A percentile compares a stretch with the other conserved stretches of the same genome.
phyloP scores from a whole-genome alignment of 2,888 invertebrate species.

The Vandiemenella viatica region DNA sequence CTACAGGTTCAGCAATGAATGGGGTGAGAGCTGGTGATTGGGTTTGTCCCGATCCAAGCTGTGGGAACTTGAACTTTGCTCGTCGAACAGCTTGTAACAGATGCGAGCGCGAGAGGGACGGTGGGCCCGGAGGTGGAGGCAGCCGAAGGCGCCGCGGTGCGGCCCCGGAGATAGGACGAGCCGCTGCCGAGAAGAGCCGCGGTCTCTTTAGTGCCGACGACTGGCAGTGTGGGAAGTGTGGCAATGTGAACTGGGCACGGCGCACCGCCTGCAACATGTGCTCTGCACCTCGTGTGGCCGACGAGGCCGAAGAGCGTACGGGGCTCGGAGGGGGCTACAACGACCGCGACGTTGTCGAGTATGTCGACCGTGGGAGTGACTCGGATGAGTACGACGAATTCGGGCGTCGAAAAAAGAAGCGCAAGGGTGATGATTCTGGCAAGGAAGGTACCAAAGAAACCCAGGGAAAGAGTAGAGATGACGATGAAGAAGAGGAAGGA shows the following conservation, averaged over 20 bases:
- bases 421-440: constrained; percentile 31
- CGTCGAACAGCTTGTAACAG: constrained; percentile 80
- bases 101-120: constrained; percentile 48
- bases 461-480: constrained; percentile 18
- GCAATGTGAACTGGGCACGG: constrained; percentile 99
- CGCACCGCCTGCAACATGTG: constrained; percentile 95
- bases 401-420: constrained; percentile 32
- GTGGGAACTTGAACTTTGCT: constrained; percentile 91
- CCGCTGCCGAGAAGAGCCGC: constrained; percentile 92
- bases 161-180: constrained; percentile 94
- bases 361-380: constrained; percentile 67
- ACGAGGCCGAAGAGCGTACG: constrained; percentile 58
- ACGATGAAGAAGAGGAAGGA: constrained; percentile 34
- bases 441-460: constrained; percentile 25
- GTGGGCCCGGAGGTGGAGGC: background rate
- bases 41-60: constrained; percentile 51
- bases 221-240: constrained; percentile 99
- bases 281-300: constrained; percentile 93
- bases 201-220: constrained; percentile 96
- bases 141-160: background rate
- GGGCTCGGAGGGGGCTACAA: constrained; percentile 87
- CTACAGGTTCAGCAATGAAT: too few species aligned
- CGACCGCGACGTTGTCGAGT: constrained; percentile 91
- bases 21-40: constrained; percentile 39
- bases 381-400: constrained; percentile 94